These are phyloP conservation scores for Anthopleura xanthogrammica DNA, from an alignment of 92 coral and sea anemone species.

Conservation along the genomic window DNA sequence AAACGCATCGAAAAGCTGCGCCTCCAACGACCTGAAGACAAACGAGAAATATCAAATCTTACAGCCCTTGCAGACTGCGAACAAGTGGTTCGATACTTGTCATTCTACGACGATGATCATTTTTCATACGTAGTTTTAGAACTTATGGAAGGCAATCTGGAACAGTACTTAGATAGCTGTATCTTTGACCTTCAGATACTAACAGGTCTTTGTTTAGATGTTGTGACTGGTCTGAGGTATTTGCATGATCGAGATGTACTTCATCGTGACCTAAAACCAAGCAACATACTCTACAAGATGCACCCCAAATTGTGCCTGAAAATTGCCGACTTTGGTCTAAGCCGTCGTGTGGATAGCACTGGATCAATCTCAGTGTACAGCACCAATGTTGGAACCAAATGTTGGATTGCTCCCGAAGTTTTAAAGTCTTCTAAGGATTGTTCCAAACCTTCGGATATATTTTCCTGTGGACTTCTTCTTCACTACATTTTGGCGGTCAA, in stretches of 20 bases:
- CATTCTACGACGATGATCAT: background rate
- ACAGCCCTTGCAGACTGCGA: background rate
- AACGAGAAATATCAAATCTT: background rate
- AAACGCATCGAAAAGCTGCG: conserved; percentile 21
- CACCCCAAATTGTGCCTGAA: background rate
- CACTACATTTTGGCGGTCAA: conserved; percentile 22
- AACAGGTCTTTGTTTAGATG: conserved; percentile 18
- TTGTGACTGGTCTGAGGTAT: conserved; percentile 12
- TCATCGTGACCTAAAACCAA: conserved; percentile 45
- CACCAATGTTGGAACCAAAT: conserved; percentile 19
- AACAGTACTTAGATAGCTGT: background rate
- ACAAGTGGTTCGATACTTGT: conserved; percentile 14
- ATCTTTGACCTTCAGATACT: background rate
- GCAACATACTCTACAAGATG: conserved; percentile 24
- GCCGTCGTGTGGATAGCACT: background rate
- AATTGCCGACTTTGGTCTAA: conserved; percentile 31
- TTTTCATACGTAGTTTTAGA: conserved; percentile 43
- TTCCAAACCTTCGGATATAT: conserved; percentile 22
- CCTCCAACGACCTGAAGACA: background rate
- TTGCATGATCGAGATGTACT: conserved; percentile 24
- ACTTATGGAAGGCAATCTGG: conserved; percentile 33
- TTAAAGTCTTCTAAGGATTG: background rate
- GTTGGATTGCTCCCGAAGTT: conserved; percentile 35
- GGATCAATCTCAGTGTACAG: background rate
- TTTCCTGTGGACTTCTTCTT: conserved; percentile 26